Evolutionary conservation across 2,888 invertebrate genomes (phyloP).

Genomic region (Podotricha telesiphe): DNA sequence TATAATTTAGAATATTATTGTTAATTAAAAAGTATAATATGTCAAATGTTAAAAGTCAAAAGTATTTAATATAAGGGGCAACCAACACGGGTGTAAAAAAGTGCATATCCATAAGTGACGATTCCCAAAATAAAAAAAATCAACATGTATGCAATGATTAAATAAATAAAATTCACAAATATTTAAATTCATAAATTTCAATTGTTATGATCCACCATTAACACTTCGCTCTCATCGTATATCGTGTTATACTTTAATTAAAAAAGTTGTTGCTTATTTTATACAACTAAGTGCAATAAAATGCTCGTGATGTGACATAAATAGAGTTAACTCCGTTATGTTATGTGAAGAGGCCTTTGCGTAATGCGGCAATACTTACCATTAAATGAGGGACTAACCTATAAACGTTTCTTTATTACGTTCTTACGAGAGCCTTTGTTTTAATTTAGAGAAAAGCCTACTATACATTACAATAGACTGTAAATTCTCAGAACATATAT

Average conservation of each 20-base stretch:
- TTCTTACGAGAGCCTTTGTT: slow-evolving; percentile 14
- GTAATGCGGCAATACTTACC: slow-evolving; percentile 15
- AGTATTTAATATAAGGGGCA: neutral
- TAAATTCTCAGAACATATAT: neutral
- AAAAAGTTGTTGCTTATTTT: slow-evolving; percentile 20
- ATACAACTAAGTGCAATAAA: slow-evolving; percentile 15
- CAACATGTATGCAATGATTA: neutral
- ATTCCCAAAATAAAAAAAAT: neutral
- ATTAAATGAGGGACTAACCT: slow-evolving; percentile 22
- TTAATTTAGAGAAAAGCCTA: slow-evolving; percentile 21
- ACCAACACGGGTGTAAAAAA: neutral
- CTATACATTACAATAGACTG: neutral
- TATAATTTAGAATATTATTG: too few species aligned
- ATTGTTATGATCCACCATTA: slow-evolving; percentile 19
- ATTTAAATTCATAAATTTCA: slow-evolving; percentile 16
- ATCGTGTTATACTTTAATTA: slow-evolving; percentile 23
- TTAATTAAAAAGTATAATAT: too few species aligned
- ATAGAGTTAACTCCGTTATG: slow-evolving; percentile 14
- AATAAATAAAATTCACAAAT: neutral
- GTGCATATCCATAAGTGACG: neutral
- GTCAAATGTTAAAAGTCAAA: too few species aligned
- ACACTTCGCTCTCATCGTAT: slow-evolving; percentile 18
- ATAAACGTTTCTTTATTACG: slow-evolving; percentile 16
- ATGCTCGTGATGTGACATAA: slow-evolving; percentile 11
- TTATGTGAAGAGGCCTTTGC: slow-evolving; percentile 11